phyloP scores from a whole-genome alignment of 2,888 invertebrate genomes.

The Conus canariensis region DNA sequence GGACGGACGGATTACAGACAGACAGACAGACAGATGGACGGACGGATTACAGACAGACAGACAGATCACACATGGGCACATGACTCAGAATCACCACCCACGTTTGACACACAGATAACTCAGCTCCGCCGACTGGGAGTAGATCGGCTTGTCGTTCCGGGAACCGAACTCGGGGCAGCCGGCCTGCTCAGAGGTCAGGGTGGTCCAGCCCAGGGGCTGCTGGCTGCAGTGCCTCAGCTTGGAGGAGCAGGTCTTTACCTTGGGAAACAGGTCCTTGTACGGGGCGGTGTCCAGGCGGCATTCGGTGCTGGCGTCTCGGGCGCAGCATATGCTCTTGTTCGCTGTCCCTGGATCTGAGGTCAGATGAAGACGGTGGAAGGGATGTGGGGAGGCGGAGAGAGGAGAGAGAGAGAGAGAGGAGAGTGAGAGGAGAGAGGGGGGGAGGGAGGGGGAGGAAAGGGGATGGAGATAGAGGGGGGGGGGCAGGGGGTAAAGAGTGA shows the following conservation, averaged over 20 bases:
- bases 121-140: not conserved
- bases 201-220: not conserved
- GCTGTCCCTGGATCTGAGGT: not conserved
- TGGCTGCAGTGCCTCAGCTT: not conserved
- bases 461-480: too few relatives aligned
- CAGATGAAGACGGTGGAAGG: too few relatives aligned
- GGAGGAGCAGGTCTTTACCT: not conserved
- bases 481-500: too few relatives aligned
- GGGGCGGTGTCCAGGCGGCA: not conserved
- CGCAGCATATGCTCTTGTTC: not conserved
- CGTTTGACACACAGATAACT: not conserved
- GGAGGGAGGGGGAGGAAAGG: too few relatives aligned
- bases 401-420: too few relatives aligned
- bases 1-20: not conserved
- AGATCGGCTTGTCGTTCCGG: not conserved
- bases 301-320: not conserved
- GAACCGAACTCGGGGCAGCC: not conserved
- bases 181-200: not conserved
- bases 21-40: not conserved
- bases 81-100: not conserved
- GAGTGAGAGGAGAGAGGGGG: too few relatives aligned
- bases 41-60: too few relatives aligned
- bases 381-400: too few relatives aligned
- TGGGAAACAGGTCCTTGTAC: not conserved
- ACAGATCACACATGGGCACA: not conserved